Conservation (phyloP, 2,113 vertebrate genomes). For the Oriolus oriolus region DNA sequence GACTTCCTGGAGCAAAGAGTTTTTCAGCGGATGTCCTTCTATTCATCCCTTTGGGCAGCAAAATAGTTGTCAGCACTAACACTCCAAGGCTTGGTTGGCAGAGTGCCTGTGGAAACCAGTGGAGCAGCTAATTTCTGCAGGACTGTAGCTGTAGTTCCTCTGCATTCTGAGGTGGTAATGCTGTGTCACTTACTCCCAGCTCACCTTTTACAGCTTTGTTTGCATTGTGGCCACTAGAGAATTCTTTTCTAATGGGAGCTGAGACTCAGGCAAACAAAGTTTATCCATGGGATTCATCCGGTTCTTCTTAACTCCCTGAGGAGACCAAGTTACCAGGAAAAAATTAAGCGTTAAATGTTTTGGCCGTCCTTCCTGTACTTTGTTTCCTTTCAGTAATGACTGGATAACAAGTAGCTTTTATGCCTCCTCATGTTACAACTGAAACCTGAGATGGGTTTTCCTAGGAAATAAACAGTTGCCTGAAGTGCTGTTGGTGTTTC, state of each 20-base stretch:
- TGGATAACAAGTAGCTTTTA: not conserved
- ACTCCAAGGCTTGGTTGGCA: not conserved
- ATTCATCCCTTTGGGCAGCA: not conserved
- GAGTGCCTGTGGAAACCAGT: not conserved
- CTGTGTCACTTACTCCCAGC: not conserved
- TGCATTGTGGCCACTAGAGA: not conserved
- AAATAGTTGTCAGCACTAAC: not conserved
- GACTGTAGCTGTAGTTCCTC: not conserved
- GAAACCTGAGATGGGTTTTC: not conserved
- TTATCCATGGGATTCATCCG: not conserved
- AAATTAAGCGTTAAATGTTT: not conserved
- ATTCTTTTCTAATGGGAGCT: not conserved
- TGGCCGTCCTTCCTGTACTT: not conserved
- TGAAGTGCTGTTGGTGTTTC: not conserved
- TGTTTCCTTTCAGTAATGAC: not conserved
- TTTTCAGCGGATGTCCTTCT: not conserved
- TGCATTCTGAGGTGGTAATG: not conserved
- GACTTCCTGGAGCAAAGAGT: not conserved
- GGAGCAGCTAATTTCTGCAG: not conserved
- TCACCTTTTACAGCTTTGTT: not conserved
- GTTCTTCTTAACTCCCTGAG: not conserved
- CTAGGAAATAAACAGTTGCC: not conserved
- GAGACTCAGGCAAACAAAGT: not conserved
- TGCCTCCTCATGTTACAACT: not conserved
- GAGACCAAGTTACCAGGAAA: not conserved